Evolutionary conservation across 1,140 invertebrate species (phyloP), one percentile per base, ranked within the genome.

Genomic region (Armadillidium nasatum): DNA sequence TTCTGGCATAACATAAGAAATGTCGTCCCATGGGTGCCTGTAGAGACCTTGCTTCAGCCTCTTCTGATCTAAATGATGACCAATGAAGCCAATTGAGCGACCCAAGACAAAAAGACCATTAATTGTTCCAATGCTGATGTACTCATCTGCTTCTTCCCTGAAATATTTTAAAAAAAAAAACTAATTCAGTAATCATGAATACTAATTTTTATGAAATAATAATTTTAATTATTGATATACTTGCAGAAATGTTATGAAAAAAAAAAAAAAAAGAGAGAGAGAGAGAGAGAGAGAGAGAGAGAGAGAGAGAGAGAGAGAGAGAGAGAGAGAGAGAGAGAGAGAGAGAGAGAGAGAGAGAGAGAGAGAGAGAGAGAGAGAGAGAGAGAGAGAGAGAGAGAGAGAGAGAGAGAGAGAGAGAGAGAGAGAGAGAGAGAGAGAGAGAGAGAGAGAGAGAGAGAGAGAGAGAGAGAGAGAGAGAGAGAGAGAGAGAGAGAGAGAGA

Each of bases 11-110:
- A 99, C 94, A 85, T 99, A 99, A 7, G 94, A 96, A 86, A 99
- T 99, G 85, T 99, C 98, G 85, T 99, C 98, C 97, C 97, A 99
- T 15, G 98, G 98, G 87, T 99, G 97, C 82, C 98, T 91, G 86
- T 99, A 99, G 9, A 99, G 88, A 13, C 97, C 97, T 88, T 99
- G 98, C 84, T 99, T 98, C 85, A 99, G 88, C 80, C 97, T 88
- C 86, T 96, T 98, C 87, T 99, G 98, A 87, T 99, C 98, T 88
- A 99, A 90, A 83, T 93, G 99, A 85, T 99, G 98, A 69, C 92
- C 97, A 84, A 99, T 97, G 83, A 99, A 98, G 77, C 98, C 98
- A 88, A 99, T 96, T 84, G 94, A 97, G 80, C 98, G 89, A 46
- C 98, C 98, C 50, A 99, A 88, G 23, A 99, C 96, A 87, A 99